A percentile compares a stretch with the other conserved stretches of the same genome.
phyloP scores from a whole-genome alignment of 2,797 vertebrate species.

The Podarcis lilfordi region DNA sequence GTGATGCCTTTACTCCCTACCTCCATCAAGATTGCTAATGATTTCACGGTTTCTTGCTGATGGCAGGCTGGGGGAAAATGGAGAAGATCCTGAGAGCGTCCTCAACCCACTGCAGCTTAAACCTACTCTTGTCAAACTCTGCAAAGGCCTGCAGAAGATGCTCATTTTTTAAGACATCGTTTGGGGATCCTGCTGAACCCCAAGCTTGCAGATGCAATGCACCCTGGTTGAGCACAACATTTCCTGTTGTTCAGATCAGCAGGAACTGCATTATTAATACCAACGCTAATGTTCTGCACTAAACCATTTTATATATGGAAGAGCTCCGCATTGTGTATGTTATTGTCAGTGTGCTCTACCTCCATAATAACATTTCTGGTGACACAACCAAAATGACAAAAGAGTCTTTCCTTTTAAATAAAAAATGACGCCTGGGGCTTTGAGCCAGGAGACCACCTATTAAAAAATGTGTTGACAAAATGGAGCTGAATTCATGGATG shows the following conservation, averaged over 20 bases:
- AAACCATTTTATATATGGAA: not conserved
- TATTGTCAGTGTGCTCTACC: not conserved
- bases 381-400: slow-evolving; percentile 3
- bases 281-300: not conserved
- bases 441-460: slow-evolving; percentile 21
- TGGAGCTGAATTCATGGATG: not conserved
- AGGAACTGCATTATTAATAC: not conserved
- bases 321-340: not conserved
- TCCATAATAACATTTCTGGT: not conserved
- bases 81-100: no score
- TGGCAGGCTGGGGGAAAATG: no score
- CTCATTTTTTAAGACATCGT: no score
- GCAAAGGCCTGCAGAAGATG: no score
- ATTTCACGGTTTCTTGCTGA: not conserved
- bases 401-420: slow-evolving; percentile 8
- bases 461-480: slow-evolving; percentile 33
- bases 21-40: no score
- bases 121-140: no score
- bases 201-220: not conserved
- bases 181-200: not conserved
- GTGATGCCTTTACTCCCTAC: not conserved
- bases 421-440: slow-evolving; percentile 16
- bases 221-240: not conserved
- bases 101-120: no score
- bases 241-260: not conserved